These are phyloP conservation scores for Orthosia incerta DNA, from an alignment of 2,888 invertebrate species.

Conservation along the genomic window DNA sequence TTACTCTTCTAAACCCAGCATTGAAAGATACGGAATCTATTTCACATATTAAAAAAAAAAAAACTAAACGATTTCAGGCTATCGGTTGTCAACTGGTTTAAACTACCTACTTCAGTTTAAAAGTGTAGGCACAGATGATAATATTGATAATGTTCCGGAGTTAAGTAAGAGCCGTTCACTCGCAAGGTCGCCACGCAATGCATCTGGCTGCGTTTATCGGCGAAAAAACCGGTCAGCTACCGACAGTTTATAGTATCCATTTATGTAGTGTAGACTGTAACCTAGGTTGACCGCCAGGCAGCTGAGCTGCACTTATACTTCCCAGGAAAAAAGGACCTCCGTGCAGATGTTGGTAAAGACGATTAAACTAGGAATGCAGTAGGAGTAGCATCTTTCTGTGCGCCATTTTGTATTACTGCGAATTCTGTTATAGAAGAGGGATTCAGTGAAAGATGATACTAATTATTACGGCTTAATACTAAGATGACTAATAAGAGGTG, in stretches of 20 bases:
- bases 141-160: constrained; percentile 46
- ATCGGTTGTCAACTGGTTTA: constrained; percentile 7
- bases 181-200: constrained; percentile 62
- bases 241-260: constrained; percentile 32
- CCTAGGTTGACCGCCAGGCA: constrained; percentile 24
- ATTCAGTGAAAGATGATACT: too few relatives aligned
- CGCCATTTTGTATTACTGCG: too few relatives aligned
- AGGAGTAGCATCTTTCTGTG: neutral
- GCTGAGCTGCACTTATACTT: constrained; percentile 3
- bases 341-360: neutral
- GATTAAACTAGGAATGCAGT: constrained; percentile 2
- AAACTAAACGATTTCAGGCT: neutral
- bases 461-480: too few relatives aligned
- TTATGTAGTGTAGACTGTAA: constrained; percentile 28
- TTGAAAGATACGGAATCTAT: neutral
- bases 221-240: constrained; percentile 61
- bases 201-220: constrained; percentile 57
- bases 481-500: too few relatives aligned
- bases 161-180: constrained; percentile 64
- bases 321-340: neutral
- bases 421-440: too few relatives aligned
- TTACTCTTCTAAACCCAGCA: too few relatives aligned
- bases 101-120: neutral
- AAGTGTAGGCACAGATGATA: constrained; percentile 30
- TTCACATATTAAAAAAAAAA: neutral